A percentile compares a stretch with the other conserved stretches of the same genome.
Conservation (phyloP, 2,888 invertebrate genomes). For the Amblyjoppa proteus region DNA sequence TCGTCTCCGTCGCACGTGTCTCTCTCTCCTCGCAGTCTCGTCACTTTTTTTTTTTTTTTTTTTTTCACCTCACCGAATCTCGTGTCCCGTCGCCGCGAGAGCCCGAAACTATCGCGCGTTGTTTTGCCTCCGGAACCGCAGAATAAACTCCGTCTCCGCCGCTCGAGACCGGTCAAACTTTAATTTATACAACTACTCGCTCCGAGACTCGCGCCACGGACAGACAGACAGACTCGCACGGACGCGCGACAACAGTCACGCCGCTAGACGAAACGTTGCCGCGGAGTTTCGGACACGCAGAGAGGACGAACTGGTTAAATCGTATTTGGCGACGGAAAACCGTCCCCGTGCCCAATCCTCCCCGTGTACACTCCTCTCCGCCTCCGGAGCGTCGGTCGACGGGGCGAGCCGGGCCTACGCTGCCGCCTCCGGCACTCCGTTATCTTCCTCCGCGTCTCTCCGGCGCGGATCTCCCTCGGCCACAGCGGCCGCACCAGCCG, state of each 20-base stretch:
- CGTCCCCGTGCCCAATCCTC: neutral
- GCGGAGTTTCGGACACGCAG: conserved; percentile 9
- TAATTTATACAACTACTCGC: conserved; percentile 65
- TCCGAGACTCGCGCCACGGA: conserved; percentile 43
- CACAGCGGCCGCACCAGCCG: neutral
- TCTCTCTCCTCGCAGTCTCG: conserved; percentile 10
- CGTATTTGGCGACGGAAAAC: conserved; percentile 58
- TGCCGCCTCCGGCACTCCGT: neutral
- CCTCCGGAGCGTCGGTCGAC: conserved; percentile 16
- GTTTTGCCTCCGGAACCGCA: conserved; percentile 52
- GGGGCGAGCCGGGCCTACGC: conserved; percentile 41
- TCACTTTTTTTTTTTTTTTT: conserved; percentile 8
- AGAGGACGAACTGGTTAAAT: conserved; percentile 46
- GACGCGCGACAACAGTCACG: conserved; percentile 41
- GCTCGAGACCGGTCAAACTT: conserved; percentile 58
- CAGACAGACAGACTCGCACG: neutral
- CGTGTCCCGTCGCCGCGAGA: neutral
- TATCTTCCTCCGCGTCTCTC: neutral
- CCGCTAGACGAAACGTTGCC: conserved; percentile 23
- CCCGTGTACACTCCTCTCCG: conserved; percentile 32
- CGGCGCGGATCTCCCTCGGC: conserved; percentile 2
- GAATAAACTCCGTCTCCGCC: conserved; percentile 56
- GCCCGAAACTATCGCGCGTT: conserved; percentile 47
- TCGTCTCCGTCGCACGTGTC: conserved; percentile 12
- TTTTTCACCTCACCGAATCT: neutral